Percentiles rank a stretch among this genome's conserved stretches.
Evolutionary conservation across 2,113 vertebrate genomes (phyloP).

Genomic region (Lasiurus borealis): DNA sequence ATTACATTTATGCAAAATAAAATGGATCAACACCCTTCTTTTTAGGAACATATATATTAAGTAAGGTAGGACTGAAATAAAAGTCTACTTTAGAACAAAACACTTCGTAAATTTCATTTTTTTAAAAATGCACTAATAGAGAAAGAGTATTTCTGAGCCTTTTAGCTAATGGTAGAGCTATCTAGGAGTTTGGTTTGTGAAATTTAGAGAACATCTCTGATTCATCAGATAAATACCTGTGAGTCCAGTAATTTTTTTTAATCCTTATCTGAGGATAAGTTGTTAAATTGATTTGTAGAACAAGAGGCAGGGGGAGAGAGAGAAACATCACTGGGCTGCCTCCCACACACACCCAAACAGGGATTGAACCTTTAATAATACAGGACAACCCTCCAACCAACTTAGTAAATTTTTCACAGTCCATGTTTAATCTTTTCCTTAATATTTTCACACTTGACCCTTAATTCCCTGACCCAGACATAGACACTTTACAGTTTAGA

Average conservation of each 20-base stretch:
- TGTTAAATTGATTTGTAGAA: too few species aligned
- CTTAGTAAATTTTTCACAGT: conserved; percentile 6
- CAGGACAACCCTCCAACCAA: neutral
- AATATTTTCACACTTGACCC: neutral
- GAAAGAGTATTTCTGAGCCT: neutral
- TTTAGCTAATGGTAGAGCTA: conserved; percentile 9
- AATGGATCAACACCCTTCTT: neutral
- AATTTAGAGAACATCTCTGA: conserved; percentile 8
- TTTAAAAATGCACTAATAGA: conserved; percentile 13
- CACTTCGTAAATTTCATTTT: conserved; percentile 22
- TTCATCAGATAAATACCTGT: conserved; percentile 31
- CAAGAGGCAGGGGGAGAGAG: too few species aligned
- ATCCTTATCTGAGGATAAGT: too few species aligned
- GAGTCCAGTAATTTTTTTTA: neutral
- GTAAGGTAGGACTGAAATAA: conserved; percentile 1
- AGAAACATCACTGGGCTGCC: too few species aligned
- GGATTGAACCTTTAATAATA: neutral
- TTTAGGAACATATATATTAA: neutral
- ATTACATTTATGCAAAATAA: conserved; percentile 9
- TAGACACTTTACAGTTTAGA: conserved; percentile 2
- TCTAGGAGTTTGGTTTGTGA: neutral
- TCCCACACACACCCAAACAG: too few species aligned
- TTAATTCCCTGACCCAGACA: neutral
- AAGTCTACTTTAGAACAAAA: neutral
- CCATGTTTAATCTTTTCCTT: conserved; percentile 27